These are phyloP conservation scores for Sebastiscus tertius DNA, from an alignment of 2,797 vertebrate species.

Conservation along the genomic window DNA sequence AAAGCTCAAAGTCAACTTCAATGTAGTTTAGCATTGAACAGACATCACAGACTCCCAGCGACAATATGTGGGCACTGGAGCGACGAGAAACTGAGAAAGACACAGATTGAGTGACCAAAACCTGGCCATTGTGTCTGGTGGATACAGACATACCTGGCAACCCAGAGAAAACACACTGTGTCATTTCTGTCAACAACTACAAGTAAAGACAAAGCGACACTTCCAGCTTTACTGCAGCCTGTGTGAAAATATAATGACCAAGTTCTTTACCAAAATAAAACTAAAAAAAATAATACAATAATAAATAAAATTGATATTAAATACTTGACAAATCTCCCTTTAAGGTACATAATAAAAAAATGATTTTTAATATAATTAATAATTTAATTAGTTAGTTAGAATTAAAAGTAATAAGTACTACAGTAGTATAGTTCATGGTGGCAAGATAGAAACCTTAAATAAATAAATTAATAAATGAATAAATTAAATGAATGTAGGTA, in stretches of 20 bases:
- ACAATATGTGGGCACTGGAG: neutral
- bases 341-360: too few species aligned
- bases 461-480: too few species aligned
- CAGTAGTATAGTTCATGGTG: too few species aligned
- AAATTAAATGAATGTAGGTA: too few species aligned
- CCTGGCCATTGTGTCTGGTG: neutral
- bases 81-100: neutral
- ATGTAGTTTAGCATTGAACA: neutral
- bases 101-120: neutral
- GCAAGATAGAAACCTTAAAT: too few species aligned
- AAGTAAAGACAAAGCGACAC: neutral
- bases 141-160: conserved; percentile 3
- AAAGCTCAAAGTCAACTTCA: neutral
- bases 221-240: neutral
- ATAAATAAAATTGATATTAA: too few species aligned
- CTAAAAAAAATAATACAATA: too few species aligned
- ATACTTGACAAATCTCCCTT: too few species aligned
- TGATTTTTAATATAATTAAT: too few species aligned
- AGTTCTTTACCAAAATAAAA: neutral
- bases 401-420: too few species aligned
- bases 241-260: neutral
- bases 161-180: neutral
- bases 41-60: neutral
- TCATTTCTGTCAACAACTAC: neutral
- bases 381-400: too few species aligned